Evolutionary conservation across 64 coral and sea anemone genomes (phyloP).

Genomic region (Platygyra sinensis): DNA sequence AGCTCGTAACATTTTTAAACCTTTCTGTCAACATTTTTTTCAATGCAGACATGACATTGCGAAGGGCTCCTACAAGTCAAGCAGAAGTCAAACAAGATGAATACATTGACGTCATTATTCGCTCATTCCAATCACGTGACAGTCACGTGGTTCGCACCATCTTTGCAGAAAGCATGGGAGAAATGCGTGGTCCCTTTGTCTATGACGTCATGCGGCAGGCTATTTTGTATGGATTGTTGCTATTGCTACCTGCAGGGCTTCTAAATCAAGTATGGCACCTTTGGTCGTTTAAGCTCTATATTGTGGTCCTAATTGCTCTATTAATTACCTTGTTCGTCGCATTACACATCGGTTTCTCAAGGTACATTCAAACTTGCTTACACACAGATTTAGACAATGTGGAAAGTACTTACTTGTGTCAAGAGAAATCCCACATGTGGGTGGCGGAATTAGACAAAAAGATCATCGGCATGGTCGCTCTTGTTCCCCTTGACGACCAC

Average conservation of each 20-base stretch:
- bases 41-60: neutral
- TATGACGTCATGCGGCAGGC: constrained; percentile 29
- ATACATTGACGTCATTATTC: neutral
- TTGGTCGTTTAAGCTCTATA: constrained; percentile 11
- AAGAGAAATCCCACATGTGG: constrained; percentile 19
- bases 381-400: neutral
- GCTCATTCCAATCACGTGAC: constrained; percentile 11
- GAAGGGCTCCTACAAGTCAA: neutral
- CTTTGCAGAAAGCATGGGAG: constrained; percentile 26
- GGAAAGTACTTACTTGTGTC: neutral
- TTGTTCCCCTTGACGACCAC: constrained; percentile 12
- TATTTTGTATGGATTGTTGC: neutral
- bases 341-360: constrained; percentile 27
- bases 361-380: constrained; percentile 19
- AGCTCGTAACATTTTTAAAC: no score
- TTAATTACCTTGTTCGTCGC: constrained; percentile 3
- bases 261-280: neutral
- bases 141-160: constrained; percentile 16
- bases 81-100: neutral
- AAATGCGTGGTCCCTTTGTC: constrained; percentile 35
- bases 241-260: neutral
- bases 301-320: neutral
- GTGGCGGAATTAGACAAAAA: neutral
- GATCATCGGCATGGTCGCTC: constrained; percentile 23
- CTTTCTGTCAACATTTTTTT: no score